phyloP scores from a whole-genome alignment of 2,888 invertebrate genomes.

The Cacoxenus indagator region DNA sequence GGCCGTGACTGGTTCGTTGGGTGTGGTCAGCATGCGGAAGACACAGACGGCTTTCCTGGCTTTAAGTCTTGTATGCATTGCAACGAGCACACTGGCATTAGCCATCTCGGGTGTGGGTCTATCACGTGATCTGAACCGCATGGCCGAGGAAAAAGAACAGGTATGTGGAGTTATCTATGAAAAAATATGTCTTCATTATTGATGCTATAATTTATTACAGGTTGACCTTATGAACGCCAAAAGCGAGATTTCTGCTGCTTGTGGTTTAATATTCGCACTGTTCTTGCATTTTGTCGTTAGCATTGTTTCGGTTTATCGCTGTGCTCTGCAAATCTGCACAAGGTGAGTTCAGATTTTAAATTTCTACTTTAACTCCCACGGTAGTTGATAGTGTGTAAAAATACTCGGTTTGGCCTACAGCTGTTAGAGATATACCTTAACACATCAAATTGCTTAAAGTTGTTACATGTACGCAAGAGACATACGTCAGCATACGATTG shows the following conservation, averaged over 20 bases:
- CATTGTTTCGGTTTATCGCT: conserved; percentile 69
- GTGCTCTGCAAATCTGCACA: conserved; percentile 67
- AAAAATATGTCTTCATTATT: neutral
- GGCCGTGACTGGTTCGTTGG: conserved; percentile 68
- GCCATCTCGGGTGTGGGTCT: conserved; percentile 69
- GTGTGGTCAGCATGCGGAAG: conserved; percentile 69
- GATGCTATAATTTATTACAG: conserved; percentile 41
- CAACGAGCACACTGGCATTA: conserved; percentile 69
- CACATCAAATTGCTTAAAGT: too few species aligned
- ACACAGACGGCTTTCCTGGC: conserved; percentile 70
- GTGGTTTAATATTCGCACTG: conserved; percentile 66
- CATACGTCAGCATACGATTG: too few species aligned
- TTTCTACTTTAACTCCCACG: neutral
- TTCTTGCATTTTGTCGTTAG: conserved; percentile 68
- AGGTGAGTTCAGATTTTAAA: conserved; percentile 62
- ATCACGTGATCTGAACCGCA: conserved; percentile 67
- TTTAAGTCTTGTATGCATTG: conserved; percentile 69
- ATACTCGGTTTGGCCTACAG: too few species aligned
- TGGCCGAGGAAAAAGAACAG: conserved; percentile 55
- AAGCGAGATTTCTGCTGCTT: conserved; percentile 67
- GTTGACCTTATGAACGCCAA: conserved; percentile 60
- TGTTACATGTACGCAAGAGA: too few species aligned
- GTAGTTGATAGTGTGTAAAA: neutral
- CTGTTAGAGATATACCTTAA: too few species aligned
- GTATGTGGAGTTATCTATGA: conserved; percentile 36